Base-by-base conservation (phyloP, 1,140 invertebrate genomes). In the Ceratosolen solmsi region DNA sequence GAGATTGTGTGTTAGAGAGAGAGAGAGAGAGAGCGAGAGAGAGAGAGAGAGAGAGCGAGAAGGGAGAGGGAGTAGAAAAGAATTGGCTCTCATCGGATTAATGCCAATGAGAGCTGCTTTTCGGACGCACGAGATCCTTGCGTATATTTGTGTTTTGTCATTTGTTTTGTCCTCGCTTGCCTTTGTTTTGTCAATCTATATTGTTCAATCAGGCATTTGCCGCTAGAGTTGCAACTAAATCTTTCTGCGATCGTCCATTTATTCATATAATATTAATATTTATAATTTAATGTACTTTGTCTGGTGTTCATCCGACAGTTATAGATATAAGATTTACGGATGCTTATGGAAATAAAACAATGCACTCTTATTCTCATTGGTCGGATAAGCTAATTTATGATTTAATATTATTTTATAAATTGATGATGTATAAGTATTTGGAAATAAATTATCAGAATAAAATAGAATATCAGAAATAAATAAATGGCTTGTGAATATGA, bases 131-230 rank as follows among this genome's bases (percentile, higher is more conserved):
- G 3, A 46, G 27, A 51, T 72, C 8, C 22, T 51, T 72, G 13
- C 41, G 25, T 25, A 7, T 46, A 46, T 46, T 46, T 46, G 5
- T 5, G 13, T 54, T 54, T 54, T 54, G 5, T 54, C 51, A 20
- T 27, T 30, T 25, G 38, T 72, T 38, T 38, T 68, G 63, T 68
- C 7, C 38, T 38, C 4, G 33, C 33, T n/a, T 68, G 33, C 63
- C 63, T 68, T 68, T 68, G 63, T 68, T 68, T 68, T 68, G 63
- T 38, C 36, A 38, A 22, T 68, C 4, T 38, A 33, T 33, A 68
- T 68, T 68, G 63, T 38, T 38, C 22, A 17, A 3, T 9, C 36
- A 7, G 33, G 22, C 22, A 9, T n/a, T 63, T 68, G 20, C 63
- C 2, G 3, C 7, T 65, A 76, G 68, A 77, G 78, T 51, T 56